Conservation (phyloP, 2,797 vertebrate species). For the Buceros bicornis region DNA sequence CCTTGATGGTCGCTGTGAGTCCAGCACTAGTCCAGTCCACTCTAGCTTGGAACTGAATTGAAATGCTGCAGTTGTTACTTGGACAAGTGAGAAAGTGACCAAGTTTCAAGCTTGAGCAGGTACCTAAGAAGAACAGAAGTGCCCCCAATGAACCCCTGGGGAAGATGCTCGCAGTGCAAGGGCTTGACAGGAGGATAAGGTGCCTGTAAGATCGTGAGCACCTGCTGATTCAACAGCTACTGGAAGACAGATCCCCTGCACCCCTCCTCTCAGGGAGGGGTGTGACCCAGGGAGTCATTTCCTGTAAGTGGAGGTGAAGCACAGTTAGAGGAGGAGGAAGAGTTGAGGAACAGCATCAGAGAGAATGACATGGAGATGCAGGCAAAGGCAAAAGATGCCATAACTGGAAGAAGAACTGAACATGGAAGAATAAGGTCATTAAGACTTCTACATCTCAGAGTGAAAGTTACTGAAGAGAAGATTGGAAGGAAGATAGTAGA, state of each 20-base stretch:
- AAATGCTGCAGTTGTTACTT: not conserved
- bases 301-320: accelerated
- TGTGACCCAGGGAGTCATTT: not conserved
- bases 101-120: not conserved
- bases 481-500: not conserved
- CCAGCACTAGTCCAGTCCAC: not conserved
- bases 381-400: not conserved
- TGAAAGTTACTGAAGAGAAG: not conserved
- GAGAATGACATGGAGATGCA: not conserved
- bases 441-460: not conserved
- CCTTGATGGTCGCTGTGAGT: not conserved
- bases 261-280: not conserved
- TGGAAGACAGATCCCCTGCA: not conserved
- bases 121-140: not conserved
- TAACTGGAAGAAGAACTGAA: not conserved
- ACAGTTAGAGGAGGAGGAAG: not conserved
- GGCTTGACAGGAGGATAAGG: not conserved
- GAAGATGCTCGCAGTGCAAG: accelerated
- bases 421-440: not conserved
- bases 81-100: not conserved
- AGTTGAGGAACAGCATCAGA: not conserved
- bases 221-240: not conserved
- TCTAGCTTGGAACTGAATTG: not conserved
- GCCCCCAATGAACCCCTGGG: not conserved
- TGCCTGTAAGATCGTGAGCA: not conserved